Conservation (phyloP, 1,140 invertebrate species). For the Hyles vespertilio region DNA sequence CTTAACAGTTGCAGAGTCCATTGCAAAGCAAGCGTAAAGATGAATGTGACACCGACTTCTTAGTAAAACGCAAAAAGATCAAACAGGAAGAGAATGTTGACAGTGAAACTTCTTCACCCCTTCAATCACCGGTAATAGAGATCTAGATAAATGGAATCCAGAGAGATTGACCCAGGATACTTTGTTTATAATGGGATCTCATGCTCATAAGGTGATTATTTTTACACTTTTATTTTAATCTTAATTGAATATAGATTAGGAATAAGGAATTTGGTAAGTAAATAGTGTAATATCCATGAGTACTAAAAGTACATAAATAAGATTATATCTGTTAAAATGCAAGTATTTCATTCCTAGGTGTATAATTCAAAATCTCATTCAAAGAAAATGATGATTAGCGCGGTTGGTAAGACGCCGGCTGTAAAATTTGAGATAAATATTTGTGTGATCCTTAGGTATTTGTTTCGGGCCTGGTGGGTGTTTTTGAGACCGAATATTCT, state of each 20-base stretch:
- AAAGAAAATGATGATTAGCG: too few relatives aligned
- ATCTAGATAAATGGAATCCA: constrained; percentile 84
- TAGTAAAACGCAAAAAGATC: constrained; percentile 66
- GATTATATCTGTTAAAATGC: too few relatives aligned
- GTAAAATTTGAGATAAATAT: too few relatives aligned
- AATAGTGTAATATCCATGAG: too few relatives aligned
- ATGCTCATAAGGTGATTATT: constrained; percentile 80
- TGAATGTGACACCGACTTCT: constrained; percentile 77
- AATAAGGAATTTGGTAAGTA: too few relatives aligned
- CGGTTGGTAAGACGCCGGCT: too few relatives aligned
- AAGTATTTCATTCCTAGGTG: too few relatives aligned
- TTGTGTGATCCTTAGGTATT: too few relatives aligned
- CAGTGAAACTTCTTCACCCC: constrained; percentile 46
- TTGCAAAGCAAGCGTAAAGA: constrained; percentile 78
- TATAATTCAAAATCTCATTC: too few relatives aligned
- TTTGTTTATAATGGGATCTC: constrained; percentile 87
- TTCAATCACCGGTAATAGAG: constrained; percentile 48
- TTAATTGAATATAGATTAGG: too few relatives aligned
- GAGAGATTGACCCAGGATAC: constrained; percentile 81
- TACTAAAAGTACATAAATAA: too few relatives aligned
- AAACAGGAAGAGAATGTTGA: constrained; percentile 56
- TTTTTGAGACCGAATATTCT: neutral
- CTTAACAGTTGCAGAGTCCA: constrained; percentile 67
- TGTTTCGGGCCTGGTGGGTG: too few relatives aligned
- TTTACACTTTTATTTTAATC: neutral